Percentiles rank a stretch among this genome's conserved stretches.
Conservation (phyloP, 1,140 invertebrate genomes). For the Orius insidiosus region DNA sequence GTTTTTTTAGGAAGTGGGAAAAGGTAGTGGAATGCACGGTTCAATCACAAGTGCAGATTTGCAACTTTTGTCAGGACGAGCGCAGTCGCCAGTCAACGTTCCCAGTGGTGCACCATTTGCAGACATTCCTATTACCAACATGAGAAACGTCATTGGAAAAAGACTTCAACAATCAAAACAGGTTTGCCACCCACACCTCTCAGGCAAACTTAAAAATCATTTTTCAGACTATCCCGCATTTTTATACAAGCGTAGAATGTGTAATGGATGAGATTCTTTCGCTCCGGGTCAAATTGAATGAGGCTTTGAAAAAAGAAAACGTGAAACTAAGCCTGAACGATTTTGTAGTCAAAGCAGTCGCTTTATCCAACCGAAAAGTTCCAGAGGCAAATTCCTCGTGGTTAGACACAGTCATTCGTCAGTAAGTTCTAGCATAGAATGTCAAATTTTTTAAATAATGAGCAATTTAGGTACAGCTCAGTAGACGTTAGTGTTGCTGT, state of each 20-base stretch:
- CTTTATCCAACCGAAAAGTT: constrained; percentile 77
- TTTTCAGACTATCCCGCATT: constrained; percentile 74
- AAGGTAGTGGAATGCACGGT: constrained; percentile 74
- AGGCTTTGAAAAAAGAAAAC: constrained; percentile 61
- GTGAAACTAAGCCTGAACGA: constrained; percentile 89
- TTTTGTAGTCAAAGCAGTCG: constrained; percentile 91
- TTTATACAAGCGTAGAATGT: constrained; percentile 80
- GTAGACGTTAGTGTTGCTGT: constrained; percentile 97
- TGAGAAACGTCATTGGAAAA: constrained; percentile 82
- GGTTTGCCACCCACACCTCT: constrained; percentile 11
- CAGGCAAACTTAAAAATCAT: not conserved
- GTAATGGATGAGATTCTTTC: constrained; percentile 55
- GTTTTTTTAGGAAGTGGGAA: constrained; percentile 38
- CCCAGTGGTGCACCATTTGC: constrained; percentile 34
- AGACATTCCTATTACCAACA: constrained; percentile 76
- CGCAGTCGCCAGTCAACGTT: constrained; percentile 23
- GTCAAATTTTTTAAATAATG: constrained; percentile 1
- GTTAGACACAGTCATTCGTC: constrained; percentile 86
- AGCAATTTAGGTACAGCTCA: constrained; percentile 19
- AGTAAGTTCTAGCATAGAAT: constrained; percentile 43
- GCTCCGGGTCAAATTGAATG: constrained; percentile 47
- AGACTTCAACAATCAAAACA: constrained; percentile 79
- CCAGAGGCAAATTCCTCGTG: constrained; percentile 92
- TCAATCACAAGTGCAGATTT: constrained; percentile 72
- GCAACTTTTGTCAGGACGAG: constrained; percentile 30